Conservation (phyloP, 2,797 vertebrate species). For the Gila robusta region DNA sequence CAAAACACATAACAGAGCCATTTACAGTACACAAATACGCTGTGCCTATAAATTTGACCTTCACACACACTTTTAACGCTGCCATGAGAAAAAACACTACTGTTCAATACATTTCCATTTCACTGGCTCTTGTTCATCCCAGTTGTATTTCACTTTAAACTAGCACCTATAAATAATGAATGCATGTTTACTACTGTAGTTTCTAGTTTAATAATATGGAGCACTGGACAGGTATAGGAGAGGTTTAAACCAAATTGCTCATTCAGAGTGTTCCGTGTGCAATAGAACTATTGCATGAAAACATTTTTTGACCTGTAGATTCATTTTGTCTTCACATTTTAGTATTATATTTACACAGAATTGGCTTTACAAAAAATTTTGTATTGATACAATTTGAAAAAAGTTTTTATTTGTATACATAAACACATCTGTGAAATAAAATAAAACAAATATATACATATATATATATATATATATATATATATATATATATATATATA, state of each 20-base stretch:
- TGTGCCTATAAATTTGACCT: too few relatives aligned
- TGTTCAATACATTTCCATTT: too few relatives aligned
- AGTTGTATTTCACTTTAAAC: neutral
- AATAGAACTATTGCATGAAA: neutral
- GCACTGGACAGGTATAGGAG: neutral
- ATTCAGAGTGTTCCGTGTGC: neutral
- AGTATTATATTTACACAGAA: neutral
- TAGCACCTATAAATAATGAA: neutral
- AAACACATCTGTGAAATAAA: neutral
- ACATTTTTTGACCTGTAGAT: neutral
- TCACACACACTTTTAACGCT: too few relatives aligned
- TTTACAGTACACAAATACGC: too few relatives aligned
- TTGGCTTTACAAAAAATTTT: neutral
- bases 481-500: neutral
- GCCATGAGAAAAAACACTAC: too few relatives aligned
- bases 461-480: neutral
- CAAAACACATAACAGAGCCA: too few relatives aligned
- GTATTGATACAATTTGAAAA: neutral
- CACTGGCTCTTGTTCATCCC: too few relatives aligned
- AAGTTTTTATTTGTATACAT: neutral
- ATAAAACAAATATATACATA: neutral
- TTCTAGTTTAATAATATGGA: neutral
- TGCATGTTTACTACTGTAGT: neutral
- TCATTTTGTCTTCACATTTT: neutral
- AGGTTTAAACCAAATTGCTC: neutral